phyloP scores from a whole-genome alignment of 1,140 invertebrate genomes.

The Papilio aristodemus region DNA sequence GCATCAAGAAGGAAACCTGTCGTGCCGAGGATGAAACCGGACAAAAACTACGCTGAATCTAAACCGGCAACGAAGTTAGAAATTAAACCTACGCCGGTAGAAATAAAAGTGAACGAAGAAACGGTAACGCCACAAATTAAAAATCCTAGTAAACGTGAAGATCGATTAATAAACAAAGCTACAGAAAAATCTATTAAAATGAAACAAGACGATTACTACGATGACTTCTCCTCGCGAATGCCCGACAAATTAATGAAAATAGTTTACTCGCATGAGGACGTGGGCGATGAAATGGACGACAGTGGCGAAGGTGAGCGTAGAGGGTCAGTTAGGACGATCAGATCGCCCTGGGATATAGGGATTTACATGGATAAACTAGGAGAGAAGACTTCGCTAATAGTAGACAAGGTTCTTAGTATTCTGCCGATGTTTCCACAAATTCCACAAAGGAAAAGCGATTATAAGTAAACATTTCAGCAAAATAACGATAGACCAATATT shows the following conservation, averaged over 20 bases:
- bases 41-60: slow-evolving; percentile 20
- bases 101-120: slow-evolving; percentile 4
- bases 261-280: slow-evolving; percentile 39
- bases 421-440: slow-evolving; percentile 58
- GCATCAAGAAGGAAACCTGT: slow-evolving; percentile 58
- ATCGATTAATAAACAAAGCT: slow-evolving; percentile 23
- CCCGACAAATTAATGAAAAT: slow-evolving; percentile 33
- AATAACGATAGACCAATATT: neutral
- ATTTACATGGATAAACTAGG: slow-evolving; percentile 48
- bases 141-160: slow-evolving; percentile 33
- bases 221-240: slow-evolving; percentile 43
- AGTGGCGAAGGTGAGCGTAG: slow-evolving; percentile 44
- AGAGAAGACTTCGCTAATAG: slow-evolving; percentile 44
- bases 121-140: slow-evolving; percentile 25
- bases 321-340: slow-evolving; percentile 41
- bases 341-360: slow-evolving; percentile 50
- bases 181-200: slow-evolving; percentile 39
- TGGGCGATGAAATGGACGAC: slow-evolving; percentile 48
- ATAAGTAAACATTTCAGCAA: slow-evolving; percentile 6
- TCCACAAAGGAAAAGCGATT: slow-evolving; percentile 36
- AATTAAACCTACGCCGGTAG: slow-evolving; percentile 6
- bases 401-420: slow-evolving; percentile 51
- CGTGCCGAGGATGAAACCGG: slow-evolving; percentile 51
- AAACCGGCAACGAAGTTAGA: neutral
- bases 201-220: slow-evolving; percentile 55